A percentile compares a stretch with the other conserved stretches of the same genome.
phyloP scores from a whole-genome alignment of 2,113 vertebrate species.

The Ochotona princeps region DNA sequence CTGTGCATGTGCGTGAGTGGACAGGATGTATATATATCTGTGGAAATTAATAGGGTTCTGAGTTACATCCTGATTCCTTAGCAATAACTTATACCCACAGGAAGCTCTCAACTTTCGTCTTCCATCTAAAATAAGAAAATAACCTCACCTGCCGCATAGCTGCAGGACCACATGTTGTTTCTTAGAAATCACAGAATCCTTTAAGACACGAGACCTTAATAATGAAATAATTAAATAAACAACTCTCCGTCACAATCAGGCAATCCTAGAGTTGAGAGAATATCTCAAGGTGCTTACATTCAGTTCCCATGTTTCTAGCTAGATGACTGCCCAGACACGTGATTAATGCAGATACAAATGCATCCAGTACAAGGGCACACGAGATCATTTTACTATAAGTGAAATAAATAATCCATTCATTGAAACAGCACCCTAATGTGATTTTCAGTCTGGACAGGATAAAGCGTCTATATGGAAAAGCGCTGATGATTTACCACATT shows the following conservation, averaged over 20 bases:
- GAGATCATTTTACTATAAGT: background rate
- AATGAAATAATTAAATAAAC: too few relatives aligned
- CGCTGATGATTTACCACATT: background rate
- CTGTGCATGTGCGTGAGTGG: slow-evolving; percentile 31
- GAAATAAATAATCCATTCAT: background rate
- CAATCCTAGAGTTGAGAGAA: background rate
- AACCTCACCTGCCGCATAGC: background rate
- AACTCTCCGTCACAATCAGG: background rate
- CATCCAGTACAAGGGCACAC: background rate
- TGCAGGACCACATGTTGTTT: slow-evolving; percentile 39
- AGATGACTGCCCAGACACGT: background rate
- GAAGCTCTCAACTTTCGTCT: slow-evolving; percentile 26
- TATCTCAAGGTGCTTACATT: background rate
- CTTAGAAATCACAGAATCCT: slow-evolving; percentile 57
- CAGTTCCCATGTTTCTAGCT: background rate
- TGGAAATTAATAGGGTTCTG: slow-evolving; percentile 22
- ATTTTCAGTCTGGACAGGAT: background rate
- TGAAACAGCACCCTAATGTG: background rate
- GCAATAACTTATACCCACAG: slow-evolving; percentile 41
- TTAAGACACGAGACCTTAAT: background rate
- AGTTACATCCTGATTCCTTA: slow-evolving; percentile 35
- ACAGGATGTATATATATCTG: slow-evolving; percentile 38
- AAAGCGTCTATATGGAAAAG: background rate
- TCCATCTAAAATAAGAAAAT: slow-evolving; percentile 57
- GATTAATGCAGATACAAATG: background rate